These are phyloP conservation scores for Drosophila navojoa DNA, from an alignment of 1,140 invertebrate genomes.

Conservation along the genomic window DNA sequence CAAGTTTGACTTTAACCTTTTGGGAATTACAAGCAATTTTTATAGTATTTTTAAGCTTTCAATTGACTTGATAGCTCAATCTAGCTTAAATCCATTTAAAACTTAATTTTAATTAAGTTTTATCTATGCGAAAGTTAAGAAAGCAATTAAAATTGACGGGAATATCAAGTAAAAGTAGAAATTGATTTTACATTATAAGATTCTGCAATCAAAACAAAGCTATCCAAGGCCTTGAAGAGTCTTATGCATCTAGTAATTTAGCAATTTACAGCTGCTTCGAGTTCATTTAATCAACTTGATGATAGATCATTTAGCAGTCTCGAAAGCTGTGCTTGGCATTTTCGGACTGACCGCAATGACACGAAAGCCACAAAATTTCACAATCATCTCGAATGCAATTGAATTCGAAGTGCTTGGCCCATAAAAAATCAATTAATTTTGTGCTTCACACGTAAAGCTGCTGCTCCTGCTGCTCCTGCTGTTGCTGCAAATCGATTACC, in stretches of 20 bases:
- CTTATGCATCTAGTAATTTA: no score
- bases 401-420: conserved; percentile 57
- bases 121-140: no score
- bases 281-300: no score
- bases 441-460: conserved; percentile 56
- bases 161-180: no score
- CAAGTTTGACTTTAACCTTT: not conserved
- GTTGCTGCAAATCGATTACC: conserved; percentile 52
- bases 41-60: not conserved
- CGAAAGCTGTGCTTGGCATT: not conserved
- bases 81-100: not conserved
- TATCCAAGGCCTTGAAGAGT: no score
- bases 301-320: not conserved
- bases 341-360: not conserved
- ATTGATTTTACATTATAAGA: no score
- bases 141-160: no score
- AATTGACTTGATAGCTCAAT: not conserved
- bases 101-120: not conserved
- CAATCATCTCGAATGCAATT: conserved; percentile 60
- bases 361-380: conserved; percentile 40
- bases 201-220: no score
- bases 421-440: conserved; percentile 80
- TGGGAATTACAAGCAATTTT: not conserved
- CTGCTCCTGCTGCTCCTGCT: no score
- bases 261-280: no score